These are phyloP conservation scores for Grallaria varia DNA, from an alignment of 2,113 vertebrate genomes.

Conservation along the genomic window DNA sequence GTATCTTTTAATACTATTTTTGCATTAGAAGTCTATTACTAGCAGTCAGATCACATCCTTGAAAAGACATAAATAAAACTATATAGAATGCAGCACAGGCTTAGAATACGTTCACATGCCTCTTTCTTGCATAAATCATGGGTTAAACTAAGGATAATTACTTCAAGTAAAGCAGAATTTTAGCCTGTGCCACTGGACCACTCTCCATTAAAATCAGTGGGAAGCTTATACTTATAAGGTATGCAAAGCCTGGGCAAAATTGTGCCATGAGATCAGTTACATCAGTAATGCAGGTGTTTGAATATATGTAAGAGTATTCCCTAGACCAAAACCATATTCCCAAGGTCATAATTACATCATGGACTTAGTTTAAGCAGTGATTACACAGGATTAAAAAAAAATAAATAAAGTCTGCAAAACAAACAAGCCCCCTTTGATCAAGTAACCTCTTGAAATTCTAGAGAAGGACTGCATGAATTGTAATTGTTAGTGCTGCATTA, in stretches of 20 bases:
- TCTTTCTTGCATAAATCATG: background rate
- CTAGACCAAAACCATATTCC: background rate
- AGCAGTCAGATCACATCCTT: background rate
- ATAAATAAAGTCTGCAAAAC: background rate
- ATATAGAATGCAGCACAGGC: background rate
- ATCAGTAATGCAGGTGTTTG: background rate
- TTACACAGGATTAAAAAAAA: background rate
- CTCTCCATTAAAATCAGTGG: background rate
- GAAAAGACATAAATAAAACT: background rate
- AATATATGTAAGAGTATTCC: background rate
- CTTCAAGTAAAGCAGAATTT: background rate
- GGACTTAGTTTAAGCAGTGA: background rate
- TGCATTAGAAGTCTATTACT: background rate
- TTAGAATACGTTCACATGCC: background rate
- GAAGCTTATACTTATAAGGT: background rate
- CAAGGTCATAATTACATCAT: background rate
- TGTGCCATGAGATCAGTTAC: background rate
- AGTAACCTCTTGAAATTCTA: background rate
- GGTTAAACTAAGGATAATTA: background rate
- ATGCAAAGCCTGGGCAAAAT: background rate
- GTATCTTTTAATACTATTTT: background rate
- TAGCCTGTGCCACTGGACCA: background rate
- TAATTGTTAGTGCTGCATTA: background rate
- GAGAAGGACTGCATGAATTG: background rate
- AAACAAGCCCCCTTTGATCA: background rate